These are phyloP conservation scores for Vanessa tameamea DNA, from an alignment of 1,140 invertebrate species.

Conservation along the genomic window DNA sequence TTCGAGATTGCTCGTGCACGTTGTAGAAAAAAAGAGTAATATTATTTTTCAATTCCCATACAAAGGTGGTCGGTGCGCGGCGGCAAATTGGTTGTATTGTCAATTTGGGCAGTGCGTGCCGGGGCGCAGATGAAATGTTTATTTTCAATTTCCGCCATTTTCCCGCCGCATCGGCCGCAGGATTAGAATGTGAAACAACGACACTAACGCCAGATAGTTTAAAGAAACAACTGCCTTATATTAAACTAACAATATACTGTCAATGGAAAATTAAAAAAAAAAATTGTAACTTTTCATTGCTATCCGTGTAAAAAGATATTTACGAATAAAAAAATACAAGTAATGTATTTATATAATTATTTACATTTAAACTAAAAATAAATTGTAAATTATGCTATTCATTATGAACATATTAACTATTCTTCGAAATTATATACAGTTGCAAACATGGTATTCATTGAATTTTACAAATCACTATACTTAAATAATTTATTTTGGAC, in stretches of 20 bases:
- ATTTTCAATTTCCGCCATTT: conserved; percentile 80
- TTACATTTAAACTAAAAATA: background rate
- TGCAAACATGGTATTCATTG: too few relatives aligned
- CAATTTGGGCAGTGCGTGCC: conserved; percentile 80
- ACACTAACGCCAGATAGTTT: conserved; percentile 58
- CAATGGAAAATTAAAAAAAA: background rate
- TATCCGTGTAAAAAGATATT: background rate
- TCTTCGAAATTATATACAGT: too few relatives aligned
- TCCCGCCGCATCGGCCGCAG: conserved; percentile 66
- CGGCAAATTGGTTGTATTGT: conserved; percentile 80
- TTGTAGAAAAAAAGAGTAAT: conserved; percentile 75
- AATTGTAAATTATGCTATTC: background rate
- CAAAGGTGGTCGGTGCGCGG: conserved; percentile 77
- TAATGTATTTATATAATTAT: background rate
- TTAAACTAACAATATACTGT: background rate
- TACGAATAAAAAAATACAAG: background rate
- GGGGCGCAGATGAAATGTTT: conserved; percentile 79
- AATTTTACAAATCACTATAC: too few relatives aligned
- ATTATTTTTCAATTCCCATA: conserved; percentile 80
- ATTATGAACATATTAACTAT: background rate
- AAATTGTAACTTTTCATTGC: background rate
- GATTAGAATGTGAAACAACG: conserved; percentile 73
- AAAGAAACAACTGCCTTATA: conserved; percentile 38
- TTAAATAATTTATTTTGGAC: too few relatives aligned
- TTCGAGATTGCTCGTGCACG: conserved; percentile 69